A percentile compares a stretch with the other conserved stretches of the same genome.
Evolutionary conservation across 2,113 vertebrate species (phyloP).

Genomic region (Sapajus apella): DNA sequence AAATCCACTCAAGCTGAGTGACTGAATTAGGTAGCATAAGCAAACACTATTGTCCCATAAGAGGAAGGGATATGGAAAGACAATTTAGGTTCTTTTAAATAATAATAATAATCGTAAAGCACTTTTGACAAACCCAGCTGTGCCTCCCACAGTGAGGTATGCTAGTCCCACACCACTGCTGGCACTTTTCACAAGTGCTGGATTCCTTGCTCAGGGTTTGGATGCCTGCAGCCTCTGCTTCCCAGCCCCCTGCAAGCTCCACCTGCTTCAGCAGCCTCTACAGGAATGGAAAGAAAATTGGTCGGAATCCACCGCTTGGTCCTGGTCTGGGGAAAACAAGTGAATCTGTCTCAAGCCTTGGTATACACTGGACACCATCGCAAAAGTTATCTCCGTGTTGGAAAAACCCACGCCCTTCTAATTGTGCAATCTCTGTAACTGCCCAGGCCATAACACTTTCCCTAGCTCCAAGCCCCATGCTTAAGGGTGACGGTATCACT

Average conservation of each 20-base stretch:
- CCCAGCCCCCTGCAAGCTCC: no score
- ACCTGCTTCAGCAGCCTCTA: not conserved
- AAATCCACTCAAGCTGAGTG: not conserved
- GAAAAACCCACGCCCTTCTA: not conserved
- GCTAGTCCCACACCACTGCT: accelerated
- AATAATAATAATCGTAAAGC: not conserved
- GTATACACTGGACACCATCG: not conserved
- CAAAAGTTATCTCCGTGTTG: not conserved
- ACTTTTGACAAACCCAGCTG: not conserved
- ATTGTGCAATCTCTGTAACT: accelerated
- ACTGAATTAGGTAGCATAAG: not conserved
- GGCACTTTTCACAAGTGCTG: not conserved
- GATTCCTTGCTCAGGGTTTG: not conserved
- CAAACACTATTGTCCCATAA: no score
- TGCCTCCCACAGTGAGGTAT: not conserved
- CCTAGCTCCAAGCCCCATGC: accelerated
- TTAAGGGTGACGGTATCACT: accelerated
- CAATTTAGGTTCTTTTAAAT: not conserved
- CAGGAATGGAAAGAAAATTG: not conserved
- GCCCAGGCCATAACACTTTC: not conserved
- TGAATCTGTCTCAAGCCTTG: not conserved
- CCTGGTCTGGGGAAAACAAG: not conserved
- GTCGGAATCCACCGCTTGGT: not conserved
- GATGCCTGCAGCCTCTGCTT: not conserved
- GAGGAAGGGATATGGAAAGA: not conserved